Conservation (phyloP, 2,888 invertebrate species). For the Drosophila recens region DNA sequence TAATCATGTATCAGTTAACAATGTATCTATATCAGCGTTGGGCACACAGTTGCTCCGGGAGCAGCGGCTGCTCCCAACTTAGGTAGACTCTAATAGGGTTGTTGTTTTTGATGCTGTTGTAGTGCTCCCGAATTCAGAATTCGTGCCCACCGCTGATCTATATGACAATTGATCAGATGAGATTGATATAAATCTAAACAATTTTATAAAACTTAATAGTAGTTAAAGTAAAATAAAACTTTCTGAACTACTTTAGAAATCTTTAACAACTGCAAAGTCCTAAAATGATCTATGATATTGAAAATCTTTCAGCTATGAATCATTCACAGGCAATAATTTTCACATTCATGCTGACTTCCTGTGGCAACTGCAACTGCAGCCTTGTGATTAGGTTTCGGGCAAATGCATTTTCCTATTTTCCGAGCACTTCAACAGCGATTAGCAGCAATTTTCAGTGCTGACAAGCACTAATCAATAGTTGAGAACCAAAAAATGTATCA, state of each 20-base stretch:
- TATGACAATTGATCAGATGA: no score
- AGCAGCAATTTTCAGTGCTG: constrained; percentile 65
- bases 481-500: constrained; percentile 53
- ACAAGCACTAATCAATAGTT: constrained; percentile 73
- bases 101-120: no score
- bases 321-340: constrained; percentile 26
- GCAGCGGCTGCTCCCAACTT: no score
- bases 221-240: not conserved
- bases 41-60: no score
- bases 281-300: constrained; percentile 1
- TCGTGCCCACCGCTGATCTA: no score
- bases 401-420: constrained; percentile 19
- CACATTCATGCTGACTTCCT: constrained; percentile 49
- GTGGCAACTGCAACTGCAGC: constrained; percentile 13
- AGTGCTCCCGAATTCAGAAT: no score
- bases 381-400: constrained; percentile 34
- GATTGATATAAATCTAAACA: no score
- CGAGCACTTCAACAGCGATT: constrained; percentile 35
- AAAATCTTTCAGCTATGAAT: constrained; percentile 26
- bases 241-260: not conserved
- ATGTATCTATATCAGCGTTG: no score
- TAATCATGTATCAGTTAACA: no score
- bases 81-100: no score
- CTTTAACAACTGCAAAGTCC: not conserved
- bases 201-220: no score